Evolutionary conservation across 1,140 invertebrate genomes (phyloP).

Genomic region (Halesus radiatus): DNA sequence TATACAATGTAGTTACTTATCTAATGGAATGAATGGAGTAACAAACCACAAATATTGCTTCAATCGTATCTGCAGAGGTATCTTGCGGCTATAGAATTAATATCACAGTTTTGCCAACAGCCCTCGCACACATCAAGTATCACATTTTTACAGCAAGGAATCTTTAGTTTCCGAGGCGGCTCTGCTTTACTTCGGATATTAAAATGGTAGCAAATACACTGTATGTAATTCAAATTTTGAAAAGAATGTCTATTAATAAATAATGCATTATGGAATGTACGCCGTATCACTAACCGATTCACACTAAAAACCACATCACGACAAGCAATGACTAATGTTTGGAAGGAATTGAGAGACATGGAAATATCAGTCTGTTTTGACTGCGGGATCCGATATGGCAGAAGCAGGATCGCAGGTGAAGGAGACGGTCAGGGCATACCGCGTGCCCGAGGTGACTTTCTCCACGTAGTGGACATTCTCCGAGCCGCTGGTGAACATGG

Average conservation of each 20-base stretch:
- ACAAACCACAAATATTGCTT: not conserved
- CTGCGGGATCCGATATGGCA: slow-evolving; percentile 74
- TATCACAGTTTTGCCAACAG: slow-evolving; percentile 26
- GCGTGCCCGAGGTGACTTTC: slow-evolving; percentile 78
- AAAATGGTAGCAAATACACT: not conserved
- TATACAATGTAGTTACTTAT: too few species aligned
- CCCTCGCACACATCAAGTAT: not conserved
- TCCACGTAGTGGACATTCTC: slow-evolving; percentile 91
- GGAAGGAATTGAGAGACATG: not conserved
- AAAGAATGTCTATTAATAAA: not conserved
- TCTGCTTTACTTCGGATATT: not conserved
- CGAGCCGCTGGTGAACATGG: slow-evolving; percentile 88
- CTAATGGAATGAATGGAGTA: too few species aligned
- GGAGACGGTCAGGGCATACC: slow-evolving; percentile 87
- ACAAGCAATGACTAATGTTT: slow-evolving; percentile 22
- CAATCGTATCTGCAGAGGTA: slow-evolving; percentile 8
- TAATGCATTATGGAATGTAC: not conserved
- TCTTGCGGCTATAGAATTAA: slow-evolving; percentile 7
- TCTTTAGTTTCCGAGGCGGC: not conserved
- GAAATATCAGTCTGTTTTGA: slow-evolving; percentile 58
- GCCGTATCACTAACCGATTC: slow-evolving; percentile 39
- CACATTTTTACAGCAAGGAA: not conserved
- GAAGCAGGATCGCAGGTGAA: slow-evolving; percentile 85
- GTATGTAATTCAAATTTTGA: not conserved
- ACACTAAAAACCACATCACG: slow-evolving; percentile 29